A percentile compares a stretch with the other conserved stretches of the same genome.
phyloP scores from a whole-genome alignment of 2,888 invertebrate genomes.

The Asteroscopus sphinx region DNA sequence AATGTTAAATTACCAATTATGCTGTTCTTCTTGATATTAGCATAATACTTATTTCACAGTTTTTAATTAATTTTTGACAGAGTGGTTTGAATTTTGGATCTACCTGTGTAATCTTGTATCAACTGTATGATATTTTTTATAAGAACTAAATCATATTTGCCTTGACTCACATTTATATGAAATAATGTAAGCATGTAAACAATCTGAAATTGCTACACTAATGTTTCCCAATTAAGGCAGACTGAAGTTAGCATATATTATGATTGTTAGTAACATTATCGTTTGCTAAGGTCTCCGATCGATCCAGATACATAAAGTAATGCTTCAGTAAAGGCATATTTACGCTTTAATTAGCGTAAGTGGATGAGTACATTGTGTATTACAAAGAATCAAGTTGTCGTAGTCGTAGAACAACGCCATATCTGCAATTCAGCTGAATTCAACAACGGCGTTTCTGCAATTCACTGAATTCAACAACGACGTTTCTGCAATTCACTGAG shows the following conservation, averaged over 20 bases:
- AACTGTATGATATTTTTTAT: constrained; percentile 19
- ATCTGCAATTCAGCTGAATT: too few relatives aligned
- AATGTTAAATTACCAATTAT: constrained; percentile 51
- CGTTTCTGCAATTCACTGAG: too few relatives aligned
- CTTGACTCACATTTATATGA: background rate
- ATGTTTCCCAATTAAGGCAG: constrained; percentile 27
- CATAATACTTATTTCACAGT: constrained; percentile 57
- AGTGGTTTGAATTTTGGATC: constrained; percentile 1
- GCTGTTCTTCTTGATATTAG: constrained; percentile 57
- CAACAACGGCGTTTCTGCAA: too few relatives aligned
- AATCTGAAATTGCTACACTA: constrained; percentile 14
- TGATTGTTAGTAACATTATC: constrained; percentile 30
- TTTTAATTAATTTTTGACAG: constrained; percentile 49
- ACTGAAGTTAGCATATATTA: constrained; percentile 48
- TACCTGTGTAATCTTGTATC: constrained; percentile 10
- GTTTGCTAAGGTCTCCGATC: constrained; percentile 27
- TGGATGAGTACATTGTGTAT: constrained; percentile 13
- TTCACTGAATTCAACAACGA: too few relatives aligned
- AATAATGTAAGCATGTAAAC: constrained; percentile 1
- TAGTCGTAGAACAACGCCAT: constrained; percentile 7
- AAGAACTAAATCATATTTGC: constrained; percentile 4
- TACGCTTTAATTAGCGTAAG: constrained; percentile 26
- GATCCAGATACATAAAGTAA: constrained; percentile 34
- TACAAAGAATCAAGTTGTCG: constrained; percentile 8
- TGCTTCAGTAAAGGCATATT: constrained; percentile 35